Base-by-base conservation (phyloP, 2,888 invertebrate species). In the Acrobasis repandana region DNA sequence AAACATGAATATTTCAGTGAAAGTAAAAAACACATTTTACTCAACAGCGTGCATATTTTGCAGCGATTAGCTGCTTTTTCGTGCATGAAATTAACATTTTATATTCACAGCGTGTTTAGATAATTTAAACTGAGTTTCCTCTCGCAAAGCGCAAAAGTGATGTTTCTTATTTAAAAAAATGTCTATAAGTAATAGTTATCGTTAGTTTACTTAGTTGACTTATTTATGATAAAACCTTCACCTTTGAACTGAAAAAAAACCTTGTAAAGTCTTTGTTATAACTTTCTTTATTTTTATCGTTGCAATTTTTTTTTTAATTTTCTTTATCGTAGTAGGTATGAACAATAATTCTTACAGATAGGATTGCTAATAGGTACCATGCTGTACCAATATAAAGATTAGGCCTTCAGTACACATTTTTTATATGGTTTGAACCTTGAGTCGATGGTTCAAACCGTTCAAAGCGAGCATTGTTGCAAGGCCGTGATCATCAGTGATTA, bases 361-460 rank as follows among this genome's bases (percentile, higher is more conserved):
- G 28, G 28, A 28, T 28, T 28, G 6, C 28, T 0, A 28, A 28
- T 28, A n/a, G n/a, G n/a, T n/a, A 8, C 28, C 28, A 28, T 6
- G 0, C 28, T 28, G 28, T 28, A 28, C 6, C 28, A 28, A 6
- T 28, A 28, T 5, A 43, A 14, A 43, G n/a, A 43, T n/a, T n/a
- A 43, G 11, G n/a, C 43, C 43, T 43, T 43, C n/a, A 1, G 38
- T 14, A 38, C 11, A 0, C 14, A 11, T 14, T 38, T 38, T 2
- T 6, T 38, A 38, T 38, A 49, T 11, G 18, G 36, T 18, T 54
- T 36, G 15, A 54, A 54, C 54, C 54, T 54, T 54, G 38, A 54
- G 18, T 38, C 18, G 11, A n/a, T 15, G 10, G 46, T 46, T 56
- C 56, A 46, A 56, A 56, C 38, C 16, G 9, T 46, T 56, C 56